phyloP scores from a whole-genome alignment of 2,797 vertebrate genomes.

The Myotis planiceps region DNA sequence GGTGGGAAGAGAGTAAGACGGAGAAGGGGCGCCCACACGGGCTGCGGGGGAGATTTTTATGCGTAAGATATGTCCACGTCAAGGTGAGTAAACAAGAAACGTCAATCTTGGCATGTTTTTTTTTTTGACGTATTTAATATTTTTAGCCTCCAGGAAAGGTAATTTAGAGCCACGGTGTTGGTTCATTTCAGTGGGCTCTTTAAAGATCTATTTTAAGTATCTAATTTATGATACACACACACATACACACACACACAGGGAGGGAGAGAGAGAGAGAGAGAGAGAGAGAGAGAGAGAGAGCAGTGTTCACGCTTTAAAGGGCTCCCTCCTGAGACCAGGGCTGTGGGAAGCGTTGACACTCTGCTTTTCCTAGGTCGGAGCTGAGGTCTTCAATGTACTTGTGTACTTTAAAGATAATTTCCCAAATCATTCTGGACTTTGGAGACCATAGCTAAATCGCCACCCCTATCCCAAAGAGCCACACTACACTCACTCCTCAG shows the following conservation, averaged over 20 bases:
- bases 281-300: neutral
- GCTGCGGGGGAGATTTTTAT: neutral
- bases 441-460: neutral
- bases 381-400: neutral
- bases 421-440: neutral
- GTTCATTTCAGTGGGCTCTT: conserved; percentile 37
- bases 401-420: conserved; percentile 6
- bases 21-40: neutral
- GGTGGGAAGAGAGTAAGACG: neutral
- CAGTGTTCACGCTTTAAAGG: conserved; percentile 33
- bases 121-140: neutral
- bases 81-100: conserved; percentile 54
- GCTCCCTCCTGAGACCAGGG: neutral
- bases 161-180: conserved; percentile 14
- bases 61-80: conserved; percentile 44
- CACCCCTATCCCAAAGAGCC: neutral
- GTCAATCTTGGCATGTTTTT: neutral
- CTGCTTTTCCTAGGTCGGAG: neutral
- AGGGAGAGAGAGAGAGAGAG: neutral
- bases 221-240: conserved; percentile 19
- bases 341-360: neutral
- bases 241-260: too few species aligned
- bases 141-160: conserved; percentile 48
- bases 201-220: conserved; percentile 62
- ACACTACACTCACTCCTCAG: neutral